phyloP scores from a whole-genome alignment of 2,113 vertebrate genomes.

The Nothoprocta pentlandii region DNA sequence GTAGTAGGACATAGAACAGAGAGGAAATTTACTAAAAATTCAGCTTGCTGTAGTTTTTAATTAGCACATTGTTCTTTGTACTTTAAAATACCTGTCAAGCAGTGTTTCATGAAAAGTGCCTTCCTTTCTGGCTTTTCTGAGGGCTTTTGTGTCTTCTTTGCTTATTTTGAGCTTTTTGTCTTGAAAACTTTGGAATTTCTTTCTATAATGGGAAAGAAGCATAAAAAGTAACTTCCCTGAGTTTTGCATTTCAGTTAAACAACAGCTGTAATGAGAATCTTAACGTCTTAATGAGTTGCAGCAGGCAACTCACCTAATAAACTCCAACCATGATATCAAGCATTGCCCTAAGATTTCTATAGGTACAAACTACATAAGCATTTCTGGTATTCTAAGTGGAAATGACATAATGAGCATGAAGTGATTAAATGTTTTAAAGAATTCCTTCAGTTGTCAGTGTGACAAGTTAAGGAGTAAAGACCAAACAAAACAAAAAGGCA shows the following conservation, averaged over 20 bases:
- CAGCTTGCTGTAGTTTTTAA: background rate
- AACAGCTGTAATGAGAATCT: background rate
- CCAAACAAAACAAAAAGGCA: background rate
- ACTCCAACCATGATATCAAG: background rate
- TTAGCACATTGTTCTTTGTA: background rate
- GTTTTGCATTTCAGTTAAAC: background rate
- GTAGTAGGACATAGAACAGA: background rate
- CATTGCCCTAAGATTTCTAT: background rate
- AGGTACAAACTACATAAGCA: background rate
- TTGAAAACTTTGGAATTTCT: slow-evolving; percentile 99
- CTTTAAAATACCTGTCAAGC: slow-evolving; percentile 88
- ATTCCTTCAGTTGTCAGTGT: background rate
- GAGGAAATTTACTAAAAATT: background rate
- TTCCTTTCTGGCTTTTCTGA: slow-evolving; percentile 92
- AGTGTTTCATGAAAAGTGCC: slow-evolving; percentile 94
- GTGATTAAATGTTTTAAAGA: background rate
- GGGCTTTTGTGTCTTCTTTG: slow-evolving; percentile 83
- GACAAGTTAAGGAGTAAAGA: background rate
- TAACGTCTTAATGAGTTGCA: background rate
- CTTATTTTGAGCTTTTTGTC: slow-evolving; percentile 94
- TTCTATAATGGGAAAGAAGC: slow-evolving; percentile 77
- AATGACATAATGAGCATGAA: background rate
- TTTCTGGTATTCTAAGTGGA: background rate
- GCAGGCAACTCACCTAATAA: background rate
- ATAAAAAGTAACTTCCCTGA: background rate